Evolutionary conservation across 2,797 vertebrate species (phyloP).

Genomic region (Fringilla coelebs): DNA sequence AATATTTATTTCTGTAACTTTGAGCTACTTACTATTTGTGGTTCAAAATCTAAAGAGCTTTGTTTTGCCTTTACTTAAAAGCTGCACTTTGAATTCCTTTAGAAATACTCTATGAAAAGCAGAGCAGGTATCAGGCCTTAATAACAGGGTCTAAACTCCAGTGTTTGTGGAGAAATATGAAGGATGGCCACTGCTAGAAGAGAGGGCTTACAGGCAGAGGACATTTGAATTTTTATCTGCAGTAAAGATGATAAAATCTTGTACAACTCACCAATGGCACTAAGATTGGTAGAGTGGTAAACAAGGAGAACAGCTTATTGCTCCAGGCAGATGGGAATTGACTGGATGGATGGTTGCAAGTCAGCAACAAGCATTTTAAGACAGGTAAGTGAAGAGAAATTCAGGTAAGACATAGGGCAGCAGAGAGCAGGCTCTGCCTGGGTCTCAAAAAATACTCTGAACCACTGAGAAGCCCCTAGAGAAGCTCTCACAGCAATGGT

Average conservation of each 20-base stretch:
- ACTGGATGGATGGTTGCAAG: neutral
- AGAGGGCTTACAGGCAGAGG: neutral
- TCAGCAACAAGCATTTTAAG: neutral
- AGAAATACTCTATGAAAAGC: neutral
- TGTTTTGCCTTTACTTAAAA: neutral
- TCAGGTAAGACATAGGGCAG: neutral
- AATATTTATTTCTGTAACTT: constrained; percentile 31
- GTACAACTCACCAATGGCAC: neutral
- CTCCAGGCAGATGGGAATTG: neutral
- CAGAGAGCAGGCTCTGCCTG: neutral
- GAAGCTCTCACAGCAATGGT: neutral
- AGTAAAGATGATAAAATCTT: neutral
- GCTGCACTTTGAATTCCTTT: neutral
- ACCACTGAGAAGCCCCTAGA: neutral
- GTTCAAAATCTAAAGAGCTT: neutral
- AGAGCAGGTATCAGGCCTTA: neutral
- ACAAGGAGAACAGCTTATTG: neutral
- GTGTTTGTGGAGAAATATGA: neutral
- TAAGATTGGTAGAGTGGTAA: neutral
- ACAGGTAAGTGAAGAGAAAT: neutral
- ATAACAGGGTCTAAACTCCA: neutral
- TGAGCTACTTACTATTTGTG: neutral
- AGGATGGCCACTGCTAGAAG: neutral
- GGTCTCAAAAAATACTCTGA: neutral
- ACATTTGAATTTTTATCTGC: neutral